phyloP scores from a whole-genome alignment of 2,888 invertebrate genomes.

The Serrognathus titanus region DNA sequence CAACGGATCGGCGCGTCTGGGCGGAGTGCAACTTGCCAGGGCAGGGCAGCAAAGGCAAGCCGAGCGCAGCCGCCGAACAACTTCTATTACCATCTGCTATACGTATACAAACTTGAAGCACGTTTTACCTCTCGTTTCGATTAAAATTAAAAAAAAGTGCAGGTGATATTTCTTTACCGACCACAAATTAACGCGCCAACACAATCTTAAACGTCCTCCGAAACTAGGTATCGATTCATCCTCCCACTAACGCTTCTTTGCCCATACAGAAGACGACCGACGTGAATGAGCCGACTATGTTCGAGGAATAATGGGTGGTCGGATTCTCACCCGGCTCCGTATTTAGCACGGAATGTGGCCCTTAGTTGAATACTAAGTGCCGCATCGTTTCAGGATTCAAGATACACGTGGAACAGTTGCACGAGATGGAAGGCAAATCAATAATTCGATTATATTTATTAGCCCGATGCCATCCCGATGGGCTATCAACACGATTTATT shows the following conservation, averaged over 20 bases:
- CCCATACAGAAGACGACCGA: constrained; percentile 10
- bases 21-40: constrained; percentile 41
- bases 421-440: constrained; percentile 14
- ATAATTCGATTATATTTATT: constrained; percentile 16
- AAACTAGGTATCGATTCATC: too few relatives aligned
- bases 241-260: too few relatives aligned
- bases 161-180: too few relatives aligned
- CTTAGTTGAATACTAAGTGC: constrained; percentile 27
- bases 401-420: constrained; percentile 20
- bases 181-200: too few relatives aligned
- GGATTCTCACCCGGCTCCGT: constrained; percentile 23
- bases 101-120: not conserved
- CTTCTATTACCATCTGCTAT: constrained; percentile 18
- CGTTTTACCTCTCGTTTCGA: constrained; percentile 7
- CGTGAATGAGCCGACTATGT: constrained; percentile 24
- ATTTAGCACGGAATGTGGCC: constrained; percentile 27
- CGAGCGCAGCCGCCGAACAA: constrained; percentile 33
- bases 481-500: too few relatives aligned
- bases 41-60: constrained; percentile 32
- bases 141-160: too few relatives aligned
- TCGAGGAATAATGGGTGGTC: constrained; percentile 27
- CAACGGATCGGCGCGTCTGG: constrained; percentile 36
- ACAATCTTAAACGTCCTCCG: too few relatives aligned
- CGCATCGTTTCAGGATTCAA: constrained; percentile 24
- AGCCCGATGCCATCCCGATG: not conserved